Percentiles rank a stretch among this genome's conserved stretches.
Evolutionary conservation across 2,797 vertebrate species (phyloP).

Genomic region (Alectoris magna): DNA sequence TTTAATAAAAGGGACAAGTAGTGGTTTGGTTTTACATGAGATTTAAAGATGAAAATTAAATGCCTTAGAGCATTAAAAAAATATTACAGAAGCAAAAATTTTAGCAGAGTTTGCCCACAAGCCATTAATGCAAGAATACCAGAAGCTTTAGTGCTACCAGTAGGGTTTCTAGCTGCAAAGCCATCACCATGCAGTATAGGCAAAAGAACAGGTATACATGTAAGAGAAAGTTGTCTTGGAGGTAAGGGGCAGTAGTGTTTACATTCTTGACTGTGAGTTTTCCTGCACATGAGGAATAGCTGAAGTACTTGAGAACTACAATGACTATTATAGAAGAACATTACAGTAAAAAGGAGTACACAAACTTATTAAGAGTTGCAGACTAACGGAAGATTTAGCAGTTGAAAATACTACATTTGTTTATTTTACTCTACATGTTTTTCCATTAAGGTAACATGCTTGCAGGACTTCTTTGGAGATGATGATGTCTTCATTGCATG

Average conservation of each 20-base stretch:
- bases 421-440: slow-evolving; percentile 34
- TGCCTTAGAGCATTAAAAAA: neutral
- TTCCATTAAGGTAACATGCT: slow-evolving; percentile 88
- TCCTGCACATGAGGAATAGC: neutral
- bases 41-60: neutral
- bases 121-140: neutral
- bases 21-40: neutral
- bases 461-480: slow-evolving; percentile 97
- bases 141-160: neutral
- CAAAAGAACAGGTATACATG: neutral
- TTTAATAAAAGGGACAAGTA: neutral
- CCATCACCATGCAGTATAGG: neutral
- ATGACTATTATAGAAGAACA: neutral
- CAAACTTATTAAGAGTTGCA: neutral
- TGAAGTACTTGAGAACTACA: neutral
- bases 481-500: slow-evolving; percentile 98
- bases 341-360: neutral
- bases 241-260: neutral
- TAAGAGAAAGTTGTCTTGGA: neutral
- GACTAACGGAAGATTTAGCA: neutral
- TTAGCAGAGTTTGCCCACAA: neutral
- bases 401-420: neutral
- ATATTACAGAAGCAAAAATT: neutral
- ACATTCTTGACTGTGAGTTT: neutral
- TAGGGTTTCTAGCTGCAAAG: neutral